phyloP scores from a whole-genome alignment of 2,888 invertebrate genomes.

The Meteorus cinctellus region DNA sequence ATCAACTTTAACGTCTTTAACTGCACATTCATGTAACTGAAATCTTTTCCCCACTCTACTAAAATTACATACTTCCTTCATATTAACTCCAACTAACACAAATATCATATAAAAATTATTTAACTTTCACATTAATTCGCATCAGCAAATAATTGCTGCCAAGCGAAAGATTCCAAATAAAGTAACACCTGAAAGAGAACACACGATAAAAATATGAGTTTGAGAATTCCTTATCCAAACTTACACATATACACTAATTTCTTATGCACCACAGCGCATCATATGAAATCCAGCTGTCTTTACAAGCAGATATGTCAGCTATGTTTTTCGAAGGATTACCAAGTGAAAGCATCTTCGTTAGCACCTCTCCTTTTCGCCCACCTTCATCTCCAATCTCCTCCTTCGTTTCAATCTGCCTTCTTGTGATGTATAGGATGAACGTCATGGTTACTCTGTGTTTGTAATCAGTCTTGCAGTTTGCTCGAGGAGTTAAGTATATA shows the following conservation, averaged over 20 bases:
- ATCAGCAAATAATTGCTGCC: too few species aligned
- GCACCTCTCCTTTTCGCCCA: constrained; percentile 25
- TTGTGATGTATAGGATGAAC: constrained; percentile 32
- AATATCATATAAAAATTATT: too few species aligned
- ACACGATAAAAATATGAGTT: too few species aligned
- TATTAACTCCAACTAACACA: too few species aligned
- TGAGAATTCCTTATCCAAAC: too few species aligned
- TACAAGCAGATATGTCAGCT: neutral
- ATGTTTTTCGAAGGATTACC: constrained; percentile 44
- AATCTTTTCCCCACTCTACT: too few species aligned
- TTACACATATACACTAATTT: neutral
- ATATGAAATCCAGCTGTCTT: neutral
- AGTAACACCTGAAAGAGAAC: too few species aligned
- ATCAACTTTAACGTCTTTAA: too few species aligned
- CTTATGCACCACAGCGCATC: neutral
- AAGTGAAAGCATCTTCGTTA: constrained; percentile 55
- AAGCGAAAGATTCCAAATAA: too few species aligned
- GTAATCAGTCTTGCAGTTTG: constrained; percentile 60
- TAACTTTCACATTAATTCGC: too few species aligned
- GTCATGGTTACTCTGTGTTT: constrained; percentile 51
- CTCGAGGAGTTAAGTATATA: constrained; percentile 54
- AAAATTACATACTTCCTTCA: too few species aligned
- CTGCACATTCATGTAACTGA: too few species aligned
- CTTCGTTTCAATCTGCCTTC: neutral
- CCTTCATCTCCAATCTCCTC: neutral